Evolutionary conservation across 2,797 vertebrate species (phyloP).

Genomic region (Oreortyx pictus): DNA sequence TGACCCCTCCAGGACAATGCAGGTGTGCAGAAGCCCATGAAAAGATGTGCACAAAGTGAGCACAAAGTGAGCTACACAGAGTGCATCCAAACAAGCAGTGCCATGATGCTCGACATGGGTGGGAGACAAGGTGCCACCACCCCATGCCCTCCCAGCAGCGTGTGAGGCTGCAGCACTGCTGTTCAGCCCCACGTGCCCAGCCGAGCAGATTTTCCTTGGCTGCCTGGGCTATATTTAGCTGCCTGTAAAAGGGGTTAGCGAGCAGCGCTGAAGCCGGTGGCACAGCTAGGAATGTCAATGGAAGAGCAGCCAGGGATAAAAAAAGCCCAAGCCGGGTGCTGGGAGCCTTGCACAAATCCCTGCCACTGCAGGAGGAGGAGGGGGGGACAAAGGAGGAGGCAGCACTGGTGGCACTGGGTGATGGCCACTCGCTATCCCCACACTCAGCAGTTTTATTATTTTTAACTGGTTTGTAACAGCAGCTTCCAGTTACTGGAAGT

Average conservation of each 20-base stretch:
- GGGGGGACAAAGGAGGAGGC: background rate
- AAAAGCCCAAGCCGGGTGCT: slow-evolving; percentile 33
- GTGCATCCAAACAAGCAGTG: rapidly evolving
- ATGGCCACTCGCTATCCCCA: rapidly evolving
- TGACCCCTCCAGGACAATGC: background rate
- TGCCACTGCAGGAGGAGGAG: background rate
- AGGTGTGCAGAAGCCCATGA: rapidly evolving
- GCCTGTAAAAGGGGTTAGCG: slow-evolving; percentile 69
- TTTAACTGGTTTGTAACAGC: background rate
- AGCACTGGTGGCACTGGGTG: rapidly evolving
- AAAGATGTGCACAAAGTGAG: rapidly evolving
- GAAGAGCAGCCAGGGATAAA: slow-evolving; percentile 69
- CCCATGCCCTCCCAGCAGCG: background rate
- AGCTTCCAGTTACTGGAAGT: background rate
- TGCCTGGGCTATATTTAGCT: slow-evolving; percentile 71
- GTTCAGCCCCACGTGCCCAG: slow-evolving; percentile 31
- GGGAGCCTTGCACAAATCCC: slow-evolving; percentile 62
- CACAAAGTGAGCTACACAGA: rapidly evolving
- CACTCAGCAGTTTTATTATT: rapidly evolving
- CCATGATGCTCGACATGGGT: rapidly evolving
- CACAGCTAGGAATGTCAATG: slow-evolving; percentile 65
- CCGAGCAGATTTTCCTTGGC: slow-evolving; percentile 65
- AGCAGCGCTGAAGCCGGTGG: slow-evolving; percentile 60
- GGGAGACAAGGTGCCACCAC: background rate
- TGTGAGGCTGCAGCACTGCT: background rate